phyloP scores from a whole-genome alignment of 2,888 invertebrate species.

The Dryobota labecula region DNA sequence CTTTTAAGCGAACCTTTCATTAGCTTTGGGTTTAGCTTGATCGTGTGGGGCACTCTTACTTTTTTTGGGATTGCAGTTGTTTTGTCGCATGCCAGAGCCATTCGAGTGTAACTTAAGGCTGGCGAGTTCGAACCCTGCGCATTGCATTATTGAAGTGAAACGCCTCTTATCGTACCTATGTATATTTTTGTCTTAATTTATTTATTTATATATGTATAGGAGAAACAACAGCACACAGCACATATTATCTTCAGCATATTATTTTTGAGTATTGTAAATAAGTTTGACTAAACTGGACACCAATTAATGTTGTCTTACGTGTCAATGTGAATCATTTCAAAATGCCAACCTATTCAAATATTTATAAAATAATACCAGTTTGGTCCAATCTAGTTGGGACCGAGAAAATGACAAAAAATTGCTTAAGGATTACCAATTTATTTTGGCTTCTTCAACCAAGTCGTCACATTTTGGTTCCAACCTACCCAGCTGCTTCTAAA shows the following conservation, averaged over 20 bases:
- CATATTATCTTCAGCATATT: not conserved
- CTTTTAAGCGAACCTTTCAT: conserved; percentile 19
- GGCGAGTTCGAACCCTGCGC: not conserved
- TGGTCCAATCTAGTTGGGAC: not conserved
- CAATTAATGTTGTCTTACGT: not conserved
- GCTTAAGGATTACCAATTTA: not conserved
- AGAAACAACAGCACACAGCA: not conserved
- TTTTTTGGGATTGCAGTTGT: conserved; percentile 1
- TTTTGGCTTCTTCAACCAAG: conserved; percentile 6
- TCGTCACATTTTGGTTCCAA: not conserved
- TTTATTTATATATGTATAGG: not conserved
- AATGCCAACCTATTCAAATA: not conserved
- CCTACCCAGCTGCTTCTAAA: conserved; percentile 13
- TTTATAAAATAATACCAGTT: conserved; percentile 11
- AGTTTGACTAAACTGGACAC: not conserved
- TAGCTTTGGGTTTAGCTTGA: conserved; percentile 1
- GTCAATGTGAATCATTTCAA: not conserved
- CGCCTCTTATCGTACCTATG: not conserved
- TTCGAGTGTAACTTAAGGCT: too few species aligned
- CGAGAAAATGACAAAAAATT: not conserved
- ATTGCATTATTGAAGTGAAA: not conserved
- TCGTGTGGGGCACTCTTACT: not conserved
- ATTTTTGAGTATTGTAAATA: not conserved
- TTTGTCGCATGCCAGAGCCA: not conserved
- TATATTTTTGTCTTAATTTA: not conserved